These are phyloP conservation scores for Drosophila orosa DNA, from an alignment of 1,140 invertebrate genomes.

Conservation along the genomic window DNA sequence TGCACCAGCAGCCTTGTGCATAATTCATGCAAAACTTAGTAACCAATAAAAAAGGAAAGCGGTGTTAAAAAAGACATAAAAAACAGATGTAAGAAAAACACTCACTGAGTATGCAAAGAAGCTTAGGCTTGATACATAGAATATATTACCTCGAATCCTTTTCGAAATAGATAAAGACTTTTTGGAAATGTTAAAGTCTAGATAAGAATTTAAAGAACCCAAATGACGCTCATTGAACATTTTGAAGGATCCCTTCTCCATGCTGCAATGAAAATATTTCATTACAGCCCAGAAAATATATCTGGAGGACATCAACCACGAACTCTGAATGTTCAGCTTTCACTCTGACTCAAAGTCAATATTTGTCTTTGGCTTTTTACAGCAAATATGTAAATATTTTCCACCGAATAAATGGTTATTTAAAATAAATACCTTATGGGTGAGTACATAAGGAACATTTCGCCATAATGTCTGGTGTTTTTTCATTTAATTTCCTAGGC, in stretches of 20 bases:
- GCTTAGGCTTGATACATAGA: neutral
- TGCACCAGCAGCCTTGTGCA: constrained; percentile 44
- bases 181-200: neutral
- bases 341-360: constrained; percentile 13
- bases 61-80: constrained; percentile 17
- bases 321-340: neutral
- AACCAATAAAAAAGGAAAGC: constrained; percentile 54
- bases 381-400: constrained; percentile 11
- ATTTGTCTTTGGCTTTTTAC: constrained; percentile 20
- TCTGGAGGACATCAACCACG: neutral
- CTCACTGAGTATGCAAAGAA: neutral
- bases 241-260: neutral
- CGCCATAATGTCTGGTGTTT: neutral
- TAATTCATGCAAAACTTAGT: constrained; percentile 78
- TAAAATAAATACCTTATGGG: neutral
- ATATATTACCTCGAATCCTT: too few relatives aligned
- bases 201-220: neutral
- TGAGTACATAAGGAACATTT: too few relatives aligned
- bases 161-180: neutral
- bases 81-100: neutral
- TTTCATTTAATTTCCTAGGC: neutral
- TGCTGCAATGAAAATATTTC: neutral
- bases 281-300: neutral
- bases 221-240: neutral
- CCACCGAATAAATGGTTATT: constrained; percentile 2